phyloP scores from a whole-genome alignment of 2,888 invertebrate genomes.

The Harpalus rufipes region DNA sequence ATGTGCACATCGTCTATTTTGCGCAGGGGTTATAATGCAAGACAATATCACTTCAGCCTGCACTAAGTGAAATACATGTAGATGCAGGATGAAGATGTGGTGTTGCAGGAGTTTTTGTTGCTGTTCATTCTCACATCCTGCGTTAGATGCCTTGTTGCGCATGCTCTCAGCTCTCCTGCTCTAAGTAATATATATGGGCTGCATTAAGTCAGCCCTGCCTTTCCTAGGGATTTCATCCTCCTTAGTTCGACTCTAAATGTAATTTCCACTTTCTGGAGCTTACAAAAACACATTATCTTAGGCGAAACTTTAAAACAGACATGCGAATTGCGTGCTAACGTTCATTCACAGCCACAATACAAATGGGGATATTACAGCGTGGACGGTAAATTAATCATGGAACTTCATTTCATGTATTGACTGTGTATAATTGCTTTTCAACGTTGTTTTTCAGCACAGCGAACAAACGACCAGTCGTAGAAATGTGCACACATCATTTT shows the following conservation, averaged over 20 bases:
- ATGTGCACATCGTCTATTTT: no score
- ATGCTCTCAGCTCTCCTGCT: constrained; percentile 7
- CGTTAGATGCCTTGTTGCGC: constrained; percentile 19
- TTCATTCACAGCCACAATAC: constrained; percentile 59
- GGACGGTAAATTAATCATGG: constrained; percentile 59
- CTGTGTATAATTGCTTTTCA: constrained; percentile 64
- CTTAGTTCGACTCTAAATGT: constrained; percentile 66
- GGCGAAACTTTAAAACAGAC: constrained; percentile 62
- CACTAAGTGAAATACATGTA: constrained; percentile 15
- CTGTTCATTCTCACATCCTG: neutral
- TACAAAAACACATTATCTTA: constrained; percentile 66
- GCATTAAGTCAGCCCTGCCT: constrained; percentile 58
- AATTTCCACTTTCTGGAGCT: constrained; percentile 64
- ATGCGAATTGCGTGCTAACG: constrained; percentile 65
- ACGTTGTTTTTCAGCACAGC: constrained; percentile 33
- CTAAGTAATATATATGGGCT: constrained; percentile 63
- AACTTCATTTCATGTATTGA: constrained; percentile 58
- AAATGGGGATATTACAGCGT: constrained; percentile 56
- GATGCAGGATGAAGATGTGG: constrained; percentile 1
- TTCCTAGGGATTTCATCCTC: constrained; percentile 42
- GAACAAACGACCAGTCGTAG: constrained; percentile 27
- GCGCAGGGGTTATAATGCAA: neutral
- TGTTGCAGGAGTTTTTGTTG: constrained; percentile 18
- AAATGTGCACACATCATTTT: constrained; percentile 34
- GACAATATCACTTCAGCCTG: neutral